A percentile compares a stretch with the other conserved stretches of the same genome.
phyloP scores from a whole-genome alignment of 2,888 invertebrate species.

The Cerceris ruficornis region DNA sequence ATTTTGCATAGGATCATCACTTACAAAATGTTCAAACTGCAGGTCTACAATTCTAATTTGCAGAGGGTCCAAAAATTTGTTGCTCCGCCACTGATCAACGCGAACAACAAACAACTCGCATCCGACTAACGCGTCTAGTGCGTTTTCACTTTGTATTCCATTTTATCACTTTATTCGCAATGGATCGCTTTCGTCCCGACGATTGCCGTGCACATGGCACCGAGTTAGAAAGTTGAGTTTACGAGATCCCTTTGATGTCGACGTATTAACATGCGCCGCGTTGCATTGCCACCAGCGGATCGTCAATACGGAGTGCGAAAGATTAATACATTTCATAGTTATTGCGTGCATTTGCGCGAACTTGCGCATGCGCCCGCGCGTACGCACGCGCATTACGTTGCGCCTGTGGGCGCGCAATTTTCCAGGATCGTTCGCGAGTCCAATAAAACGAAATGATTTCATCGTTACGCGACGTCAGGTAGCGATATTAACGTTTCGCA shows the following conservation, averaged over 20 bases:
- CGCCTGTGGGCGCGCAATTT: not conserved
- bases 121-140: no score
- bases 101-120: no score
- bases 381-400: not conserved
- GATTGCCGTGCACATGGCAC: not conserved
- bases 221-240: not conserved
- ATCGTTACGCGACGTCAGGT: not conserved
- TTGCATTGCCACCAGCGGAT: constrained; percentile 11
- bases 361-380: not conserved
- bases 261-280: not conserved
- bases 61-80: no score
- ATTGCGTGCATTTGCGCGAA: not conserved
- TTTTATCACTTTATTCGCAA: not conserved
- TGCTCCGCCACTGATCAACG: no score
- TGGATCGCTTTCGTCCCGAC: not conserved
- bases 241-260: not conserved
- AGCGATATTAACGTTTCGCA: not conserved
- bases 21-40: no score
- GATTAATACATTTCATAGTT: constrained; percentile 5
- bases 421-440: not conserved
- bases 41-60: no score
- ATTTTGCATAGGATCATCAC: no score
- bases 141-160: not conserved
- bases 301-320: constrained; percentile 1
- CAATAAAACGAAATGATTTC: not conserved